Conservation (phyloP, 2,888 invertebrate genomes). For the Terebella lapidaria region DNA sequence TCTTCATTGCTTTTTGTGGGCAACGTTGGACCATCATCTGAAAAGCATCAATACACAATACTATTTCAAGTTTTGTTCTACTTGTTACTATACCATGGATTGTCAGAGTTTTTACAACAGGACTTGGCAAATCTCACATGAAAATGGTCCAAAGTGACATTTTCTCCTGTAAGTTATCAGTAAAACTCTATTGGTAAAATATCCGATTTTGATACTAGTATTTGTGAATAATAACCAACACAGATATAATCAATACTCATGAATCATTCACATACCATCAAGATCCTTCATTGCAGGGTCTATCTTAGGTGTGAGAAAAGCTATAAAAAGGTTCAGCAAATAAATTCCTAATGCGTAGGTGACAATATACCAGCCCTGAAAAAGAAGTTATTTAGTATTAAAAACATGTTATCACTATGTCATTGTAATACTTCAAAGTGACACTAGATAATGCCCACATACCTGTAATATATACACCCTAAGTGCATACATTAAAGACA, state of each 20-base stretch:
- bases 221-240: too few relatives aligned
- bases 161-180: too few relatives aligned
- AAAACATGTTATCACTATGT: too few relatives aligned
- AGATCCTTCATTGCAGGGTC: slow-evolving; percentile 80
- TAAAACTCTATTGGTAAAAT: too few relatives aligned
- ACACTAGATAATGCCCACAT: background rate
- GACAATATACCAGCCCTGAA: slow-evolving; percentile 98
- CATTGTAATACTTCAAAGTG: too few relatives aligned
- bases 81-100: too few relatives aligned
- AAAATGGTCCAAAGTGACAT: too few relatives aligned
- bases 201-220: too few relatives aligned
- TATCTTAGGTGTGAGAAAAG: slow-evolving; percentile 98
- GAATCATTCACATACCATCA: slow-evolving; percentile 26
- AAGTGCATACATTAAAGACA: background rate
- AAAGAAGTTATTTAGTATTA: slow-evolving; percentile 26
- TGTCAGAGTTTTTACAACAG: too few relatives aligned
- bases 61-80: too few relatives aligned
- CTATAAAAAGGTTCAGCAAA: slow-evolving; percentile 97
- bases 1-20: slow-evolving; percentile 95
- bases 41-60: slow-evolving; percentile 13
- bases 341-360: slow-evolving; percentile 99
- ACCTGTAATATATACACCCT: slow-evolving; percentile 3
- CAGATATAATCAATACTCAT: background rate
- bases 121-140: too few relatives aligned
- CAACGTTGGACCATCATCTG: slow-evolving; percentile 84